Base-by-base conservation (phyloP, 2,888 invertebrate species). In the Hirtodrosophila confusa region DNA sequence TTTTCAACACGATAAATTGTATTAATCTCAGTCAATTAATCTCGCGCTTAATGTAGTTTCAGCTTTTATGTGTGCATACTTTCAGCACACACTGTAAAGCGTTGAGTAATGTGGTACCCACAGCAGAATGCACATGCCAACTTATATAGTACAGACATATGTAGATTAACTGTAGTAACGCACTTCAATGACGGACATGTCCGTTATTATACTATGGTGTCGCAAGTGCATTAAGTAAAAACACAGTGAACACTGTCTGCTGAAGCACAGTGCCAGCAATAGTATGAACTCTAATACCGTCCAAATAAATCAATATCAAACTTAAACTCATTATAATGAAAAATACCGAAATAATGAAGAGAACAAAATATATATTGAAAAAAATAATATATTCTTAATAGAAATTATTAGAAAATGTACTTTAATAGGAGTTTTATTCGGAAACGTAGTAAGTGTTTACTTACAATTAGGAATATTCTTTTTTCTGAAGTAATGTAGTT, bases 121-220 rank as follows among this genome's bases (percentile, higher is more conserved):
- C 17, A 17, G 17, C 17, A 17, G 17, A 17, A 17, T 17, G 17
- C 17, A 17, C 17, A 17, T 55, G 33, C 33, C 50, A 27, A n/a
- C 49, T 45, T 66, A 24, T 44, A 23, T 48, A 23, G 12, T 23
- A 4, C 10, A 12, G 31, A 9, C n/a, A 24, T 44, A 33, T 72
- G 65, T 48, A 56, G 73, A 56, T 70, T 66, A 73, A 60, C 67
- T 35, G 67, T 45, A 51, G 54, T 31, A 43, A 50, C 37, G 29
- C n/a, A 17, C 39, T 43, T 35, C 49, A 61, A 72, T 36, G 49
- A 37, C 24, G 24, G 31, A 47, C 53, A 45, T 54, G 55, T 56
- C 48, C 41, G 49, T 39, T 40, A 47, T 47, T 51, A 47, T 57
- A n/a, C n/a, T n/a, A 33, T 12, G 35, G 4, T 31, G 8, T 37